Evolutionary conservation across 1,140 invertebrate genomes (phyloP).

Genomic region (Parasteatoda tepidariorum): DNA sequence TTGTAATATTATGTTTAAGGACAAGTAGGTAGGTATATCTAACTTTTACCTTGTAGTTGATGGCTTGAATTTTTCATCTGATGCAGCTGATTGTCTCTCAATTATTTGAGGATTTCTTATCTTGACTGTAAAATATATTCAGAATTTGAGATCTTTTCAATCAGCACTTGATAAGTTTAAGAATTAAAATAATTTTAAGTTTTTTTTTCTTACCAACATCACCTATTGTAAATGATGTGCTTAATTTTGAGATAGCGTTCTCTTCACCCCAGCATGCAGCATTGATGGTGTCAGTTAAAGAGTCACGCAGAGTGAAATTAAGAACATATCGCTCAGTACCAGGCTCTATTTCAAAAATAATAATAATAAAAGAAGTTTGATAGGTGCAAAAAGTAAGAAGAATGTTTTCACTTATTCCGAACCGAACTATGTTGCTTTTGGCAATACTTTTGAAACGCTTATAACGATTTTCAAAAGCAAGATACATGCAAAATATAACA

Average conservation of each 20-base stretch:
- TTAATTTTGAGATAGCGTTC: background rate
- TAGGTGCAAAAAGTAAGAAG: too few relatives aligned
- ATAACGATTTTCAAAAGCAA: too few relatives aligned
- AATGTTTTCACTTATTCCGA: too few relatives aligned
- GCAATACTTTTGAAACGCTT: too few relatives aligned
- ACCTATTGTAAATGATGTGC: conserved; percentile 24
- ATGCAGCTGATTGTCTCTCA: conserved; percentile 21
- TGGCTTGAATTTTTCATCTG: conserved; percentile 39
- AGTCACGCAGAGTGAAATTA: conserved; percentile 46
- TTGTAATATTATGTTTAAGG: too few relatives aligned
- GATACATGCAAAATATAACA: too few relatives aligned
- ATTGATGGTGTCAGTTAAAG: conserved; percentile 55
- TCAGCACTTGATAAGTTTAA: too few relatives aligned
- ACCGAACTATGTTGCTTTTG: too few relatives aligned
- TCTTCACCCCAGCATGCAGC: conserved; percentile 51
- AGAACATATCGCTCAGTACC: conserved; percentile 45
- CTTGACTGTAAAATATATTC: conserved; percentile 24
- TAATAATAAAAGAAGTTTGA: too few relatives aligned
- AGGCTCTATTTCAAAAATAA: conserved; percentile 16
- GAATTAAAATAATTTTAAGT: too few relatives aligned
- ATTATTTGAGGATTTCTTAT: conserved; percentile 53
- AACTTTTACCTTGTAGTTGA: conserved; percentile 19
- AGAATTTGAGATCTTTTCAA: too few relatives aligned
- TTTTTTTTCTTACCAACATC: conserved; percentile 52
- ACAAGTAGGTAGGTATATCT: too few relatives aligned